Base-by-base conservation (phyloP, 2,888 invertebrate species). In the Lysandra bellargus region DNA sequence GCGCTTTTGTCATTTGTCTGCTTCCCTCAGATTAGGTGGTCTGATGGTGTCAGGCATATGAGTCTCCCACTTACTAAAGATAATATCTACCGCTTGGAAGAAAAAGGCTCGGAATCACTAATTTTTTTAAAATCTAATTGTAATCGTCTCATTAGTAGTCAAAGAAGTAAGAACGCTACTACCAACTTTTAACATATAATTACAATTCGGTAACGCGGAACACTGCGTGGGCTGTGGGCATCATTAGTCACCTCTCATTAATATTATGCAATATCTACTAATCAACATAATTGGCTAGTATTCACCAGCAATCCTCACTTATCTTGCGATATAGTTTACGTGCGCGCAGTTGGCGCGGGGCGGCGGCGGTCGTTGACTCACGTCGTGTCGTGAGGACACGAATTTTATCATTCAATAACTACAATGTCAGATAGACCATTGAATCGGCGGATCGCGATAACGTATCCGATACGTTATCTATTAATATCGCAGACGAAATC, bases 341-440 rank as follows among this genome's bases (percentile, higher is more conserved):
- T 78, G 84, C 83, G 82, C 79, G 60, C 80, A 76, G 78, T 80
- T 83, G 82, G 73, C 79, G 30, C 44, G 78, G 30, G 64, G 37
- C 53, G 14, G 75, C 53, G 69, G 73, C 81, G 87, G 86, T 86
- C 87, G 81, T 85, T 84, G 86, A 86, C 87, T 81, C 82, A n/a
- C n/a, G n/a, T n/a, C n/a, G n/a, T n/a, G n/a, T n/a, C n/a, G 82
- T 80, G 82, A 81, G 81, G 82, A 80, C 80, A 80, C 82, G 53
- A 80, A 79, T 82, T 83, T 82, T 81, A 82, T 83, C 82, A 77
- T 79, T 79, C 79, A 82, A 84, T 83, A 84, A 82, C 82, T 81
- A 82, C 82, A 81, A 82, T 81, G 82, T 82, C 81, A 81, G 83
- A 85, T 85, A 83, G 82, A 81, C 57, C 64, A 79, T 64, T 75